These are phyloP conservation scores for Capromys pilorides DNA, from an alignment of 2,797 vertebrate genomes.

Conservation along the genomic window DNA sequence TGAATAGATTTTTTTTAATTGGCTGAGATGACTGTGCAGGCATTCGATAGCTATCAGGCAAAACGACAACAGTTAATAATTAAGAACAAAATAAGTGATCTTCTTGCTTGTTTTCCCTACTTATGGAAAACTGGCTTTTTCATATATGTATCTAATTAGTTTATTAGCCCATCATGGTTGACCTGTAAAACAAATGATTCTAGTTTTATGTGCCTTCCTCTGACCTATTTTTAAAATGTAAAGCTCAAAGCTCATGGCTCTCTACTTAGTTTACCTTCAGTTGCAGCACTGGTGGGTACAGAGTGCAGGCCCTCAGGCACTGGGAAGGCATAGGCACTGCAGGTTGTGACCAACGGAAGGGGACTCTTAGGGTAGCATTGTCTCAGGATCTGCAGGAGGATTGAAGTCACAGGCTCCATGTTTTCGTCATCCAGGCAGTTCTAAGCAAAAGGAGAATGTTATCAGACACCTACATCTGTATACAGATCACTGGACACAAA, in stretches of 20 bases:
- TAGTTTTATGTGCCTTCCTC: neutral
- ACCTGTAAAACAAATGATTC: neutral
- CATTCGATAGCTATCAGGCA: neutral
- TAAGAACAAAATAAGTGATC: conserved; percentile 5
- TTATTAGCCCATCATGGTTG: neutral
- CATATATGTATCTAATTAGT: conserved; percentile 2
- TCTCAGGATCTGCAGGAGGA: conserved; percentile 90
- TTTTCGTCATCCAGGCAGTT: conserved; percentile 84
- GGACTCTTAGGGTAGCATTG: conserved; percentile 90
- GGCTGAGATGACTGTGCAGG: neutral
- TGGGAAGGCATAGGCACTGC: conserved; percentile 88
- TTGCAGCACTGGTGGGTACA: neutral
- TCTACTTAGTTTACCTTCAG: conserved; percentile 78
- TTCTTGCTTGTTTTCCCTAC: neutral
- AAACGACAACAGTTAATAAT: conserved; percentile 34
- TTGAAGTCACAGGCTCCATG: conserved; percentile 86
- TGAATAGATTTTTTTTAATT: conserved; percentile 32
- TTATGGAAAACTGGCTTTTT: neutral
- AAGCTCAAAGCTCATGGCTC: neutral
- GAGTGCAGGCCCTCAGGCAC: conserved; percentile 81
- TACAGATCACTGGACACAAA: neutral
- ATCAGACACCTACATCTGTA: neutral
- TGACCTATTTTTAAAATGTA: neutral
- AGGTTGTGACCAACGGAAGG: conserved; percentile 87
- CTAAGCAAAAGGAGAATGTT: conserved; percentile 81